phyloP scores from a whole-genome alignment of 2,888 invertebrate species.

The Drymonia ruficornis region DNA sequence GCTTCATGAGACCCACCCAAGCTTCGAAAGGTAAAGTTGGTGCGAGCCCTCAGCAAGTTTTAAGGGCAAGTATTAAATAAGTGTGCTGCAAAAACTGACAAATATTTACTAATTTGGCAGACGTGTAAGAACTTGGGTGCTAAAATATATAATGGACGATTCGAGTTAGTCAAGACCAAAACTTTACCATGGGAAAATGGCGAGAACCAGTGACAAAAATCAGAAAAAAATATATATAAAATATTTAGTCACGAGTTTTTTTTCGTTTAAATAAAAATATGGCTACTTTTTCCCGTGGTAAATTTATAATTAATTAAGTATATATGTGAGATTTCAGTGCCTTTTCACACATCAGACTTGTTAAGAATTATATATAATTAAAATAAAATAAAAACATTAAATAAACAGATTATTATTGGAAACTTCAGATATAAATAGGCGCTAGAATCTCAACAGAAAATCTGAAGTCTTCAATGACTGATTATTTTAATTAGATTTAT shows the following conservation, averaged over 20 bases:
- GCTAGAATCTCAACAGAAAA: slow-evolving; percentile 75
- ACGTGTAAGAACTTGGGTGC: slow-evolving; percentile 29
- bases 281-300: slow-evolving; percentile 24
- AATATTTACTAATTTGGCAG: slow-evolving; percentile 16
- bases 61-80: slow-evolving; percentile 68
- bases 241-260: too few relatives aligned
- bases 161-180: slow-evolving; percentile 23
- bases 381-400: slow-evolving; percentile 53
- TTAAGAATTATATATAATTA: slow-evolving; percentile 43
- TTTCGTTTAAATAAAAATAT: slow-evolving; percentile 2
- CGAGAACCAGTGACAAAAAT: slow-evolving; percentile 18
- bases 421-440: slow-evolving; percentile 73
- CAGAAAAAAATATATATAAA: slow-evolving; percentile 17
- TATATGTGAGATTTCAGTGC: slow-evolving; percentile 37
- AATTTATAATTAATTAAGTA: slow-evolving; percentile 17
- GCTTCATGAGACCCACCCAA: slow-evolving; percentile 95
- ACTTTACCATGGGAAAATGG: slow-evolving; percentile 21
- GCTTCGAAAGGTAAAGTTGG: slow-evolving; percentile 90
- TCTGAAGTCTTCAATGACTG: slow-evolving; percentile 84
- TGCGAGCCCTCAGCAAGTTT: slow-evolving; percentile 54
- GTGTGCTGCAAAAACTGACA: slow-evolving; percentile 23
- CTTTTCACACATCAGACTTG: slow-evolving; percentile 35
- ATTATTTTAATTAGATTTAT: slow-evolving; percentile 53
- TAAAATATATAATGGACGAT: slow-evolving; percentile 18
- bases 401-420: slow-evolving; percentile 64